phyloP scores from a whole-genome alignment of 2,113 vertebrate species.

The Mungos mungo region DNA sequence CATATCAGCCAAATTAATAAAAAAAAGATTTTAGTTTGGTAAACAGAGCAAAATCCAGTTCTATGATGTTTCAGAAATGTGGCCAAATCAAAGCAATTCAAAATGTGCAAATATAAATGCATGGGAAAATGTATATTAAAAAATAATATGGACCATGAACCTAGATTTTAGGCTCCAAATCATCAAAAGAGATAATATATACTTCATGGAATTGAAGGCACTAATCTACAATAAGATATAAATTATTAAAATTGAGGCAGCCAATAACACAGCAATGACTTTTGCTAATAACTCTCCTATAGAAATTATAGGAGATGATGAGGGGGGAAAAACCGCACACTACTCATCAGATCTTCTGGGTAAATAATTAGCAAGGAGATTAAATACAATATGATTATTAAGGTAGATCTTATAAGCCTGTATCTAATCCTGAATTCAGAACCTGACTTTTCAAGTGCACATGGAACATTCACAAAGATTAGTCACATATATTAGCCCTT shows the following conservation, averaged over 20 bases:
- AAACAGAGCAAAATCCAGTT: background rate
- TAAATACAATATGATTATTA: background rate
- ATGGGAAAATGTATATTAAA: background rate
- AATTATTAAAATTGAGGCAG: background rate
- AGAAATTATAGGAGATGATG: background rate
- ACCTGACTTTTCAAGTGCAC: background rate
- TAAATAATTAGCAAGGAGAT: background rate
- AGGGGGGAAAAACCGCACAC: background rate
- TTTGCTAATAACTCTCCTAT: background rate
- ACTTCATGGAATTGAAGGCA: background rate
- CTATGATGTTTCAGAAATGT: background rate
- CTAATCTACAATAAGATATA: background rate
- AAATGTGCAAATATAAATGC: background rate
- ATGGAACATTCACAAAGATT: background rate
- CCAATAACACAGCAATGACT: background rate
- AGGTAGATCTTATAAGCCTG: background rate
- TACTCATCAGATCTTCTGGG: background rate
- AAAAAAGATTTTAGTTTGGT: background rate
- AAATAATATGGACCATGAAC: background rate
- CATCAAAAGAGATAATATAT: background rate
- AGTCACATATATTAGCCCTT: background rate
- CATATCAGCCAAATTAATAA: background rate
- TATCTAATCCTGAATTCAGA: background rate
- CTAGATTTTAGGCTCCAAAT: background rate
- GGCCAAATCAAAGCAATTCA: background rate